Percentiles rank a stretch among this genome's conserved stretches.
Conservation (phyloP, 1,140 invertebrate genomes). For the Meteorus sp. region DNA sequence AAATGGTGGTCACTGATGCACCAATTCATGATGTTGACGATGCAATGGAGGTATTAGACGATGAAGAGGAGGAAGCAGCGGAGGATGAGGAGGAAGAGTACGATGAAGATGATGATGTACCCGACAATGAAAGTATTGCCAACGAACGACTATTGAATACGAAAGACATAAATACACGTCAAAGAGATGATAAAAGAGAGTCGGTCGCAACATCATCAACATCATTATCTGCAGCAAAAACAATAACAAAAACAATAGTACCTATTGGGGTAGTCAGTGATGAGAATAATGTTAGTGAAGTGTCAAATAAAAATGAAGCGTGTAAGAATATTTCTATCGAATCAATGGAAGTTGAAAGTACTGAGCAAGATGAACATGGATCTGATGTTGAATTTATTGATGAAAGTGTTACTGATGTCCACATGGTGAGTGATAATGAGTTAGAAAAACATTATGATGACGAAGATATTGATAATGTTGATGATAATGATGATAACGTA, state of each 20-base stretch:
- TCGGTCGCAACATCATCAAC: constrained; percentile 28
- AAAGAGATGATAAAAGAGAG: constrained; percentile 29
- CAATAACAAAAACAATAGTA: constrained; percentile 26
- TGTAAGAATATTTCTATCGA: constrained; percentile 14
- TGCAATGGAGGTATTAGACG: too few relatives aligned
- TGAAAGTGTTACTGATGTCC: constrained; percentile 34
- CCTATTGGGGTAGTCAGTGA: constrained; percentile 38
- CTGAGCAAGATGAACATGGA: constrained; percentile 43
- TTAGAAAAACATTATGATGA: constrained; percentile 41
- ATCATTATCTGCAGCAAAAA: constrained; percentile 26
- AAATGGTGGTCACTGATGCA: not conserved
- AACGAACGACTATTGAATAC: constrained; percentile 43
- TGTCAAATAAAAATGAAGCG: constrained; percentile 32
- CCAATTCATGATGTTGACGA: not conserved
- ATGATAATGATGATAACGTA: constrained; percentile 32
- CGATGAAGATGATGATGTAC: constrained; percentile 32
- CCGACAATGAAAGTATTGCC: constrained; percentile 17
- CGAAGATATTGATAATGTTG: constrained; percentile 32
- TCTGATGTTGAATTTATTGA: constrained; percentile 55
- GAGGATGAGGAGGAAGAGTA: constrained; percentile 29
- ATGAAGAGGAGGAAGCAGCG: constrained; percentile 23
- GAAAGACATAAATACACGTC: constrained; percentile 34
- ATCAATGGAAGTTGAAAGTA: constrained; percentile 53
- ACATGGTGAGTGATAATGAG: constrained; percentile 14
- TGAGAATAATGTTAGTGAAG: constrained; percentile 44